Evolutionary conservation across 2,888 invertebrate species (phyloP), one percentile per base, ranked within the genome.

Genomic region (Galerucella pusilla): DNA sequence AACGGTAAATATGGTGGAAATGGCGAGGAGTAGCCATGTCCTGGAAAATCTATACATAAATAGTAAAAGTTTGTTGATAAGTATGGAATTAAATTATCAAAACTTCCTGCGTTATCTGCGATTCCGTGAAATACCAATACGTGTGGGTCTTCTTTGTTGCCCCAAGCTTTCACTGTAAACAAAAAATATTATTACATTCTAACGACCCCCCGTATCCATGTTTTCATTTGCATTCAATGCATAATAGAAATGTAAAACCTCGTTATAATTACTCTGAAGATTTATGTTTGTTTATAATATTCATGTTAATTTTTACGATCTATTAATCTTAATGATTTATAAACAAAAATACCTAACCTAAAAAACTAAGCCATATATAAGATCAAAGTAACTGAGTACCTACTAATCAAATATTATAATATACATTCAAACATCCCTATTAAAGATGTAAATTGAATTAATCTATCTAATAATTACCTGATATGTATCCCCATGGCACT

Each of bases 151-250:
- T 85, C 83, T 80, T 88, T 88, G 75, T 90, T 86, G 0, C 92
- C 92, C 92, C 92, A 93, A 75, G 90, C 89, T 84, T 91, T 88
- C 20, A 90, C 92, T 92, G 87, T 60, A 77, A 83, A 49, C 12
- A 45, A 28, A 59, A 35, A 28, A 28, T 65, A 14, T 70, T 25
- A 46, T 52, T n/a, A 65, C 35, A 49, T 49, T 49, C 49, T 14
- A 49, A 49, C 11, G 5, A 49, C 20, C 7, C 57, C 20, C 57
- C 16, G 57, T 57, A 57, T 57, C 10, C 16, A 16, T 14, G 14
- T n/a, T 20, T 20, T 1, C 1, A 57, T 16, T 20, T 7, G 20
- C 16, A 57, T 16, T 57, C 57, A 16, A 57, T 57, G 57, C 4
- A 20, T 0, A 57, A 57, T 57, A 57, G 20, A 57, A 57, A 9